A percentile compares a stretch with the other conserved stretches of the same genome.
Conservation (phyloP, 2,888 invertebrate species). For the Leucania comma region DNA sequence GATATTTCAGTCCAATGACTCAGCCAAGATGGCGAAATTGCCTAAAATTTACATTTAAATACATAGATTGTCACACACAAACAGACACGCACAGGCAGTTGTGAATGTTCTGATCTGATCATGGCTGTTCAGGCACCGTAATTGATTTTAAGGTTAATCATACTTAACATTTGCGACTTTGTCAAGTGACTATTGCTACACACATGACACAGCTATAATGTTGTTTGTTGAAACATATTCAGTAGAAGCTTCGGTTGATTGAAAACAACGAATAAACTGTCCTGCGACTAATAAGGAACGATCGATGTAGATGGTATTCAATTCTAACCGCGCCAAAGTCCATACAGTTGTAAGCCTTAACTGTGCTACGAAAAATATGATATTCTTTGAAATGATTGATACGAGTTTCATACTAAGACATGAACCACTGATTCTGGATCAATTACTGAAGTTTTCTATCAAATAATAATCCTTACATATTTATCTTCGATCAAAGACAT, state of each 20-base stretch:
- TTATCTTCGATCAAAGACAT: too few relatives aligned
- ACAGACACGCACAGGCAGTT: constrained; percentile 1
- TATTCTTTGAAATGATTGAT: neutral
- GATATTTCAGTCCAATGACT: constrained; percentile 25
- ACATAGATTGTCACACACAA: constrained; percentile 6
- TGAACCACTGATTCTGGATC: neutral
- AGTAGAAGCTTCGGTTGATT: neutral
- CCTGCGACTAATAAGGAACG: too few relatives aligned
- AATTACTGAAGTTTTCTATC: neutral
- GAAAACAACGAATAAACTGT: neutral
- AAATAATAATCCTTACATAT: too few relatives aligned
- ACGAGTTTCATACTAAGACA: neutral
- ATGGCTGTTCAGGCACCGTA: constrained; percentile 10
- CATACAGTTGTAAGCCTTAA: neutral
- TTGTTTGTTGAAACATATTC: neutral
- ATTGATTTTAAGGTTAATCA: constrained; percentile 11
- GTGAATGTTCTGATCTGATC: constrained; percentile 13
- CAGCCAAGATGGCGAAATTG: constrained; percentile 7
- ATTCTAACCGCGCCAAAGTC: neutral
- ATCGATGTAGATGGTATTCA: neutral
- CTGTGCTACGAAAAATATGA: neutral
- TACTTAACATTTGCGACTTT: neutral
- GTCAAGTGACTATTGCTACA: neutral
- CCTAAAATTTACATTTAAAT: constrained; percentile 19
- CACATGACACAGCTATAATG: neutral